Base-by-base conservation (phyloP, 2,113 vertebrate genomes). In the Odocoileus hemionus region DNA sequence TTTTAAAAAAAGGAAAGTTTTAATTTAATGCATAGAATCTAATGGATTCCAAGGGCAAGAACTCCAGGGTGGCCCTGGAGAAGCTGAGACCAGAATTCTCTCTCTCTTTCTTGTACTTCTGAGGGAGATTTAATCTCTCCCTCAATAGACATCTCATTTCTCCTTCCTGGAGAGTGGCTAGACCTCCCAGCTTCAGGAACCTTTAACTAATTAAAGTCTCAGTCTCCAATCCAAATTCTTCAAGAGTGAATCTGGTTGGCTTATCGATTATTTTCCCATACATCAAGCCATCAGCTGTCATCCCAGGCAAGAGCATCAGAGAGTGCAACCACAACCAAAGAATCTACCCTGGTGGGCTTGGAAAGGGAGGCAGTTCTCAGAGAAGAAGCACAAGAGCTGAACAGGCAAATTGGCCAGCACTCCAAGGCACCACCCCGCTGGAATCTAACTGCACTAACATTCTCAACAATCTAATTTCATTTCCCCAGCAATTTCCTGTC, bases 401-500 rank as follows among this genome's bases (percentile, higher is more conserved):
- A 36, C 9, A 50, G 60, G 80, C 55, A 28, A 86, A 89, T 0
- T 52, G 78, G 61, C 78, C 25, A 45, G 67, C 16, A 8, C 6
- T 11, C 52, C 70, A 47, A 87, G 64, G 67, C 92, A 28, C 94
- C 47, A 0, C 82, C 91, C 64, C 84, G 0, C 82, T 95, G 91
- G 88, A 97, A 91, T 97, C 95, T 70, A 83, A 95, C 87, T 78
- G 88, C 88, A 92, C 96, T 93, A 90, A 95, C 85, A 88, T 95
- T 92, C 97, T 86, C 85, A 97, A 97, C 95, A 88, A 86, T 95
- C 94, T 96, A 94, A 97, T 97, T 98, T 93, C 94, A 92, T 92
- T 97, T 97, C 88, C 96, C 85, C 76, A 96, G 97, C 86, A 91
- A 97, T 98, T 98, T 98, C 96, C 97, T 97, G 96, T 97, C 97